phyloP scores from a whole-genome alignment of 2,797 vertebrate genomes.

The Oryzias sinensis region DNA sequence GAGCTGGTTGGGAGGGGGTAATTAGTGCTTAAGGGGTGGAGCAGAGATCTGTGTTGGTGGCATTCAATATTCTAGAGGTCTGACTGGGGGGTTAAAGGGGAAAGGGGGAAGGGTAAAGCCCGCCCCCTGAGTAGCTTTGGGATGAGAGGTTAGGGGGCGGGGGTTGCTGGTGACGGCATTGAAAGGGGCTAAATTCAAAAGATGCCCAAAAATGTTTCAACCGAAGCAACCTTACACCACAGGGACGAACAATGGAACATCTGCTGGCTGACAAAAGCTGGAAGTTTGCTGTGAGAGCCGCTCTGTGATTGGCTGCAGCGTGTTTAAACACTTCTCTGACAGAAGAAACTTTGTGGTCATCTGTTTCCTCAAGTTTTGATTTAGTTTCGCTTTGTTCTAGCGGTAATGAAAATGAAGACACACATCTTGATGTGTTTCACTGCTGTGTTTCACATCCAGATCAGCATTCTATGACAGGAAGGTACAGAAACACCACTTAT shows the following conservation, averaged over 20 bases:
- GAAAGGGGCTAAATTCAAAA: conserved; percentile 73
- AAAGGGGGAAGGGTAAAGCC: conserved; percentile 55
- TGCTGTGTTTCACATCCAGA: no score
- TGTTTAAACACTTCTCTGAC: conserved; percentile 24
- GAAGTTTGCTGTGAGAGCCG: conserved; percentile 30
- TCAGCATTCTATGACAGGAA: no score
- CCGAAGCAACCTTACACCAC: conserved; percentile 71
- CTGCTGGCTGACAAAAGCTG: conserved; percentile 68
- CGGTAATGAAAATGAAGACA: no score
- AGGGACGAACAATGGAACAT: conserved; percentile 71
- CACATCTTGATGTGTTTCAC: no score
- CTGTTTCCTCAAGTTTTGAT: background rate
- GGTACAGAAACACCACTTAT: no score
- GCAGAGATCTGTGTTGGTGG: conserved; percentile 19
- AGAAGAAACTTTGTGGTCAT: background rate
- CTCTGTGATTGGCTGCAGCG: conserved; percentile 37
- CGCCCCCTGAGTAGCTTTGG: conserved; percentile 47
- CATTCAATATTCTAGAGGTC: conserved; percentile 41
- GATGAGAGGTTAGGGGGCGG: conserved; percentile 24
- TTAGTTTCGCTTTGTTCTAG: no score
- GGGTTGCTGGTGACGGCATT: conserved; percentile 40
- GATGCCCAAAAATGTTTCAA: conserved; percentile 55
- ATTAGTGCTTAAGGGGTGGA: conserved; percentile 37
- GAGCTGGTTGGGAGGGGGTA: conserved; percentile 27
- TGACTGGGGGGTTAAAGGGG: conserved; percentile 61